A percentile compares a stretch with the other conserved stretches of the same genome.
These are phyloP conservation scores for Notamacropus eugenii DNA, from an alignment of 2,797 vertebrate species.

Conservation along the genomic window DNA sequence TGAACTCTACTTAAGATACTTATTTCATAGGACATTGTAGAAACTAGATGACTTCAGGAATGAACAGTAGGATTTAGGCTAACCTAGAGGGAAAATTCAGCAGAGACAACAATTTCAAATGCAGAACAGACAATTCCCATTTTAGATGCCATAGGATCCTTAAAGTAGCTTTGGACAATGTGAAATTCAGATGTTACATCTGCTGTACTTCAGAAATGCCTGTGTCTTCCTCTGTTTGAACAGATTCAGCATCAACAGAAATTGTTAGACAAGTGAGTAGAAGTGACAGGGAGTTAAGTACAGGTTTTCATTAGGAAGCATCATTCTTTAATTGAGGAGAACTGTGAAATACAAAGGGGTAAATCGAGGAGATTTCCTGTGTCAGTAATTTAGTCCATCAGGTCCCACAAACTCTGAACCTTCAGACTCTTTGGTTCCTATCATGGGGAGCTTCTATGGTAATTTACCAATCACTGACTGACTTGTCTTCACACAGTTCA, in stretches of 20 bases:
- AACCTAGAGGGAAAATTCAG: not conserved
- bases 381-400: not conserved
- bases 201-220: not conserved
- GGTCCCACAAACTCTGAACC: not conserved
- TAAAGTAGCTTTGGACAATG: not conserved
- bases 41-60: not conserved
- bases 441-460: not conserved
- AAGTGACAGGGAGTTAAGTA: not conserved
- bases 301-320: not conserved
- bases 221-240: not conserved
- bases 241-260: not conserved
- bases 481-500: not conserved
- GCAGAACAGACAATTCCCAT: not conserved
- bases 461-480: not conserved
- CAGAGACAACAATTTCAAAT: not conserved
- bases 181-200: not conserved
- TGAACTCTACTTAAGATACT: not conserved
- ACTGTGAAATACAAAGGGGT: not conserved
- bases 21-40: not conserved
- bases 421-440: not conserved
- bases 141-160: not conserved
- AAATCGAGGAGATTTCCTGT: not conserved
- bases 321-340: not conserved
- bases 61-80: not conserved
- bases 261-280: not conserved